A percentile compares a stretch with the other conserved stretches of the same genome.
Evolutionary conservation across 2,113 vertebrate genomes (phyloP).

Genomic region (Mohoua ochrocephala): DNA sequence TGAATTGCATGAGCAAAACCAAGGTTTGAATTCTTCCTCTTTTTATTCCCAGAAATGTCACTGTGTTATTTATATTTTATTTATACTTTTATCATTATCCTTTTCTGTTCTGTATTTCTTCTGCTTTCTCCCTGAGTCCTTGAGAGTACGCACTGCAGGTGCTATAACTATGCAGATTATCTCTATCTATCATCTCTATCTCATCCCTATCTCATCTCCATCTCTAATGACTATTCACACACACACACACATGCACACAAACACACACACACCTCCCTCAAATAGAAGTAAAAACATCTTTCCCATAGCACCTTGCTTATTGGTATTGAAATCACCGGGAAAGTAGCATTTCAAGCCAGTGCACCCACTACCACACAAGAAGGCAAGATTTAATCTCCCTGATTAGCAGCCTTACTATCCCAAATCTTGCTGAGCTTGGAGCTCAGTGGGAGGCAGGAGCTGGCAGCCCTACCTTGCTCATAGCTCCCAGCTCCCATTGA

Average conservation of each 20-base stretch:
- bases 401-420: neutral
- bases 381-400: neutral
- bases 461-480: neutral
- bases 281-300: neutral
- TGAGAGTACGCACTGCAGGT: neutral
- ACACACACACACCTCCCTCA: neutral
- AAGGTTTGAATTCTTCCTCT: neutral
- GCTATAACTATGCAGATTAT: neutral
- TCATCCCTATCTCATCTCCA: neutral
- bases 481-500: neutral
- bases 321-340: neutral
- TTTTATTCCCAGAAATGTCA: slow-evolving; percentile 3
- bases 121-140: neutral
- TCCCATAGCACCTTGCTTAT: neutral
- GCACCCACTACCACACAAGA: neutral
- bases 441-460: neutral
- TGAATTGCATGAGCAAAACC: neutral
- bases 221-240: neutral
- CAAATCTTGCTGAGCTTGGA: neutral
- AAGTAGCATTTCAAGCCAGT: neutral
- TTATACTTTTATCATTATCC: neutral
- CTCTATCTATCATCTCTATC: neutral
- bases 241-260: neutral
- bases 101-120: neutral
- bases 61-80: neutral